Evolutionary conservation across 2,113 vertebrate species (phyloP).

Genomic region (Orthonyx spaldingii): DNA sequence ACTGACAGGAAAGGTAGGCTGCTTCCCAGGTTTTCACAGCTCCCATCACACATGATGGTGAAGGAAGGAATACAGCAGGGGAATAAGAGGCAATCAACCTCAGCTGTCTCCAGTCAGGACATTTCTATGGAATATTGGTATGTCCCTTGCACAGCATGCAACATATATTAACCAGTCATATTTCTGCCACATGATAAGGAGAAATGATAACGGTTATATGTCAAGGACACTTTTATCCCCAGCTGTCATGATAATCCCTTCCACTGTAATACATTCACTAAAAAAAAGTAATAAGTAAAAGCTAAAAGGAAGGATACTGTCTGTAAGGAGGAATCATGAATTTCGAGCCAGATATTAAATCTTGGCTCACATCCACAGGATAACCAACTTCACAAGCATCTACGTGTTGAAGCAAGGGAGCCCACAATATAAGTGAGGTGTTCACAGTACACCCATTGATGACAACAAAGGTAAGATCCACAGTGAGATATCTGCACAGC

Average conservation of each 20-base stretch:
- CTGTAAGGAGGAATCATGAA: not conserved
- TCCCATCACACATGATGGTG: not conserved
- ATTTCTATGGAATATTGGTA: not conserved
- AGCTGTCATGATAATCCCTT: not conserved
- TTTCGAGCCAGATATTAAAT: not conserved
- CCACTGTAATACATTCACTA: not conserved
- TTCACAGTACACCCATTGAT: not conserved
- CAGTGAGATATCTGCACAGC: not conserved
- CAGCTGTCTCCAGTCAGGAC: not conserved
- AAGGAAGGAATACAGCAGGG: not conserved
- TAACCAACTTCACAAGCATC: not conserved
- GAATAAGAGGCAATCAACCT: not conserved
- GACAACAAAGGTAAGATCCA: not conserved
- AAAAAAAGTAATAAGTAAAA: not conserved
- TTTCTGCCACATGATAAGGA: not conserved
- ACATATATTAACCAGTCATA: not conserved
- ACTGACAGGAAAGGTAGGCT: not conserved
- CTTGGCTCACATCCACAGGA: not conserved
- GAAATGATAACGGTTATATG: not conserved
- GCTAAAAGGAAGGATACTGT: not conserved
- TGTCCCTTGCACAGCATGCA: not conserved
- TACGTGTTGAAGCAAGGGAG: not conserved
- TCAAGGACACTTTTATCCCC: not conserved
- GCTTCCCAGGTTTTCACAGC: not conserved
- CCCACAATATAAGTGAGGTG: not conserved